Evolutionary conservation across 2,113 vertebrate genomes (phyloP).

Genomic region (Urocitellus parryii): DNA sequence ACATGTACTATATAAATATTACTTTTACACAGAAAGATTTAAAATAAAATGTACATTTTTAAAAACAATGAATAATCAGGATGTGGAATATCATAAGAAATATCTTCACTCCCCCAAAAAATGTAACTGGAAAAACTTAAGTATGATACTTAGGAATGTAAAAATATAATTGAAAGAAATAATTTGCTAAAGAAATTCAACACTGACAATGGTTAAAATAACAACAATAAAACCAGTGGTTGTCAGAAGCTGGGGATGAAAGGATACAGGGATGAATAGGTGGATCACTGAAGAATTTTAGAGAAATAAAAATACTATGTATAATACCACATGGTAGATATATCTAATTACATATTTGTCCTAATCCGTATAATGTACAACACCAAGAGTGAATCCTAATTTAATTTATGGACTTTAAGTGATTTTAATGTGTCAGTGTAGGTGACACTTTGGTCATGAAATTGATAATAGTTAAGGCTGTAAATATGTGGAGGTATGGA

Average conservation of each 20-base stretch:
- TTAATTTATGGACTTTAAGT: not conserved
- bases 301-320: not conserved
- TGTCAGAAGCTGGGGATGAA: not conserved
- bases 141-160: conserved; percentile 43
- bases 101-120: not conserved
- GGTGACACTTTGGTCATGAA: not conserved
- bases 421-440: not conserved
- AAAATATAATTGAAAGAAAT: conserved; percentile 58
- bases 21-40: not conserved
- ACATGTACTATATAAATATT: not conserved
- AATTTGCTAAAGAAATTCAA: conserved; percentile 57
- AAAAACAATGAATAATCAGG: not conserved
- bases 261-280: not conserved
- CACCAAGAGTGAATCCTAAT: not conserved
- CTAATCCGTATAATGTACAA: not conserved
- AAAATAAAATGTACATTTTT: not conserved
- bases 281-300: not conserved
- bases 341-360: not conserved
- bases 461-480: not conserved
- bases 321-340: not conserved
- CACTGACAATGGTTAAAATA: not conserved
- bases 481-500: not conserved
- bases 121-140: conserved; percentile 1
- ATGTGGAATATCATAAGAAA: not conserved
- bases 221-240: not conserved